These are phyloP conservation scores for Philaethria dido DNA, from an alignment of 2,888 invertebrate genomes.

Conservation along the genomic window DNA sequence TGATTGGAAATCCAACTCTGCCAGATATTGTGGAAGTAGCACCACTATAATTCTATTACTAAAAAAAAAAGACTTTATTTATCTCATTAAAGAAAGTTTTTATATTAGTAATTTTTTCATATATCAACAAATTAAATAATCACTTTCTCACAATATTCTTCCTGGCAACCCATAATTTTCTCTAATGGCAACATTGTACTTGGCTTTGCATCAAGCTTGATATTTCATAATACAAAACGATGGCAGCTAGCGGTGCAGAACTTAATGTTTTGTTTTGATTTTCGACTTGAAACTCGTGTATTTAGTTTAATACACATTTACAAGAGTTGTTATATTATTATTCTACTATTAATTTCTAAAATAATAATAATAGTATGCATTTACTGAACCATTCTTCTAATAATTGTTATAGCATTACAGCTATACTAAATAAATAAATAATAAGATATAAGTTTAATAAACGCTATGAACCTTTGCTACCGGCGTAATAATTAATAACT, in stretches of 20 bases:
- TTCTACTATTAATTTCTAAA: background rate
- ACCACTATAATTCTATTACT: too few relatives aligned
- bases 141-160: too few relatives aligned
- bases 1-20: too few relatives aligned
- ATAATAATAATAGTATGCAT: background rate
- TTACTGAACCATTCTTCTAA: background rate
- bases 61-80: too few relatives aligned
- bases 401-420: background rate
- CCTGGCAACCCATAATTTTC: too few relatives aligned
- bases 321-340: background rate
- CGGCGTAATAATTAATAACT: background rate
- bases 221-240: background rate
- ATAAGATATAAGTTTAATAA: background rate
- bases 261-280: background rate
- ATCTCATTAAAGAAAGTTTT: too few relatives aligned
- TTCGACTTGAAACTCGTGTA: background rate
- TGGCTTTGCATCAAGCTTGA: background rate
- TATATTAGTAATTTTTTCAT: too few relatives aligned
- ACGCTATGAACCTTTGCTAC: background rate
- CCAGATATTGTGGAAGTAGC: too few relatives aligned
- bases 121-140: too few relatives aligned
- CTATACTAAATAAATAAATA: background rate
- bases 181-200: background rate
- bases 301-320: background rate
- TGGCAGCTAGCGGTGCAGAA: background rate